These are phyloP conservation scores for Lophochroa leadbeateri DNA, from an alignment of 2,113 vertebrate genomes.

Conservation along the genomic window DNA sequence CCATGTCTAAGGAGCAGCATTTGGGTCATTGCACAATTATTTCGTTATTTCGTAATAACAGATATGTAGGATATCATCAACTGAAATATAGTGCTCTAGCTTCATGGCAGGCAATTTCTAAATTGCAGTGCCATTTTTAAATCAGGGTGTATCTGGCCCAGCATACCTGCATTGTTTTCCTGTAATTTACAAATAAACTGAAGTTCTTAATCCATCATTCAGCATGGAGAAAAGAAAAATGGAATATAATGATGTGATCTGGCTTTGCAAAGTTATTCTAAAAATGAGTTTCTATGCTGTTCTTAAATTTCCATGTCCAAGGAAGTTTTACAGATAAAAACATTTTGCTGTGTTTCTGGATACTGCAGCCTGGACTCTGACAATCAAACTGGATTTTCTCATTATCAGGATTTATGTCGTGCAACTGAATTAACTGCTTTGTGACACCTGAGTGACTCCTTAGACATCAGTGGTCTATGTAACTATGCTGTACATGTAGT, in stretches of 20 bases:
- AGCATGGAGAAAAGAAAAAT: neutral
- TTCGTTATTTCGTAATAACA: neutral
- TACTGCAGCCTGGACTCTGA: neutral
- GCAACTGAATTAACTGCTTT: neutral
- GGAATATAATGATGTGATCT: neutral
- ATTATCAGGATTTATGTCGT: neutral
- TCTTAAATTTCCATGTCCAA: neutral
- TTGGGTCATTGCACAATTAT: neutral
- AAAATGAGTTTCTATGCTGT: neutral
- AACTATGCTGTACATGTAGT: neutral
- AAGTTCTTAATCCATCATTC: slow-evolving; percentile 4
- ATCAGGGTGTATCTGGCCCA: neutral
- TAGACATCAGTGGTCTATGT: neutral
- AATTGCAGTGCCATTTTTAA: neutral
- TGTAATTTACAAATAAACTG: neutral
- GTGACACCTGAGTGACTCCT: neutral
- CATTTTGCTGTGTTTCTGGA: neutral
- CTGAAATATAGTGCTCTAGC: neutral
- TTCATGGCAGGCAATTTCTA: neutral
- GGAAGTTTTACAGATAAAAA: neutral
- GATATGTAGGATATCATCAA: neutral
- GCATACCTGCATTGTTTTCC: neutral
- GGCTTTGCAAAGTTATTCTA: neutral
- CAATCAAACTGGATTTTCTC: neutral
- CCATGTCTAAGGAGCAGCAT: neutral